phyloP scores from a whole-genome alignment of 2,888 invertebrate genomes.

The Lasioglossum figueresi region DNA sequence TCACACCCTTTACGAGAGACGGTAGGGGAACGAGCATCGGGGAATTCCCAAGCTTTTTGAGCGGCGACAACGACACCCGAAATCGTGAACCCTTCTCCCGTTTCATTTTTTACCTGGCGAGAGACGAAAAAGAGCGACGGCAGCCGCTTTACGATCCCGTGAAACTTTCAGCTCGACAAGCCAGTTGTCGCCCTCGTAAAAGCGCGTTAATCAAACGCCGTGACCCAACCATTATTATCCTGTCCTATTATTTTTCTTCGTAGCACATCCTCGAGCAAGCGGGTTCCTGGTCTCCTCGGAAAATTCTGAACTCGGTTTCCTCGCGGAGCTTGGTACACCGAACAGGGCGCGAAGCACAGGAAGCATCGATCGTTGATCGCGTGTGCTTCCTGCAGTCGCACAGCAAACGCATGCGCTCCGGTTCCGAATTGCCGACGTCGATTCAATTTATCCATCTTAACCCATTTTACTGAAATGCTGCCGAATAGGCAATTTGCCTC shows the following conservation, averaged over 20 bases:
- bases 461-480: background rate
- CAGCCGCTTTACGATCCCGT: conserved; percentile 15
- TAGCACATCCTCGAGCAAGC: background rate
- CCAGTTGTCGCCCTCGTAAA: conserved; percentile 16
- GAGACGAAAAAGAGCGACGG: background rate
- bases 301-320: background rate
- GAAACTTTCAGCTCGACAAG: conserved; percentile 9
- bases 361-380: background rate
- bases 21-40: background rate
- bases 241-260: conserved; percentile 9
- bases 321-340: background rate
- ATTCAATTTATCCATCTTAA: background rate
- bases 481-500: background rate
- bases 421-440: background rate
- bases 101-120: background rate
- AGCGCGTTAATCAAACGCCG: conserved; percentile 29
- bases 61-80: conserved; percentile 14
- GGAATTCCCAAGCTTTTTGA: conserved; percentile 22
- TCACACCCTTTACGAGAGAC: conserved; percentile 62
- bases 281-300: background rate
- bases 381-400: background rate
- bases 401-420: background rate
- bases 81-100: conserved; percentile 19
- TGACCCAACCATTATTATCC: conserved; percentile 5
- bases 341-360: background rate